Percentiles rank a stretch among this genome's conserved stretches.
These are phyloP conservation scores for Melanotaenia maccullochi DNA, from an alignment of 2,797 vertebrate species.

Conservation along the genomic window DNA sequence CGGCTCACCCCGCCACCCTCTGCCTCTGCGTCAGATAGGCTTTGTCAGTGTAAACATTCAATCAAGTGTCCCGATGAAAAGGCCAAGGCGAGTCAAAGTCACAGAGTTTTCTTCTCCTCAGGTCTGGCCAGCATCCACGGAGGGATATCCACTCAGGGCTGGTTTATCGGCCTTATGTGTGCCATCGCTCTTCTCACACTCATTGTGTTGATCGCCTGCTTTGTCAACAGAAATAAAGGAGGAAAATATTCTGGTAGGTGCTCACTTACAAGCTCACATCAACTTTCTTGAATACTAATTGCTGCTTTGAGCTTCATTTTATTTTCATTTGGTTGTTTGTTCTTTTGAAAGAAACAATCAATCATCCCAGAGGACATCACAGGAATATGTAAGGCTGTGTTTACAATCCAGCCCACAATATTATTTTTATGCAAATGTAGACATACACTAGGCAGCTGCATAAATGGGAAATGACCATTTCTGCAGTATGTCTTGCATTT, in stretches of 20 bases:
- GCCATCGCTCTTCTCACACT: slow-evolving; percentile 94
- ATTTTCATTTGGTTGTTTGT: slow-evolving; percentile 56
- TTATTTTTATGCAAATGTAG: slow-evolving; percentile 65
- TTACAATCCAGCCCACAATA: slow-evolving; percentile 17
- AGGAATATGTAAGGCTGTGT: slow-evolving; percentile 37
- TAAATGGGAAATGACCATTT: slow-evolving; percentile 57
- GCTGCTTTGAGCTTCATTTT: slow-evolving; percentile 54
- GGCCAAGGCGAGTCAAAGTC: slow-evolving; percentile 77
- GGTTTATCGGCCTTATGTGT: slow-evolving; percentile 98
- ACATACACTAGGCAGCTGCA: slow-evolving; percentile 33
- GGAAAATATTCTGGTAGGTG: slow-evolving; percentile 97
- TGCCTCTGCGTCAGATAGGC: slow-evolving; percentile 62
- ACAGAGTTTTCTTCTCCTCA: slow-evolving; percentile 75
- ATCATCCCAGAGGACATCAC: slow-evolving; percentile 50
- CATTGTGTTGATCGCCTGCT: slow-evolving; percentile 91
- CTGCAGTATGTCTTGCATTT: slow-evolving; percentile 44
- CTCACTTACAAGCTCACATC: slow-evolving; percentile 33
- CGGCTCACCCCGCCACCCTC: slow-evolving; percentile 33
- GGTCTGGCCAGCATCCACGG: slow-evolving; percentile 90
- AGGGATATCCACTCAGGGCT: slow-evolving; percentile 94
- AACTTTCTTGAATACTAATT: slow-evolving; percentile 58
- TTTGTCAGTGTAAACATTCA: slow-evolving; percentile 77
- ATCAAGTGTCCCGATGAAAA: slow-evolving; percentile 73
- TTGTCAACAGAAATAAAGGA: slow-evolving; percentile 97
- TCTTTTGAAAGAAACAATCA: slow-evolving; percentile 53